Evolutionary conservation across 2,888 invertebrate genomes (phyloP), one percentile per base, ranked within the genome.

Genomic region (Oxyteleia sp.): DNA sequence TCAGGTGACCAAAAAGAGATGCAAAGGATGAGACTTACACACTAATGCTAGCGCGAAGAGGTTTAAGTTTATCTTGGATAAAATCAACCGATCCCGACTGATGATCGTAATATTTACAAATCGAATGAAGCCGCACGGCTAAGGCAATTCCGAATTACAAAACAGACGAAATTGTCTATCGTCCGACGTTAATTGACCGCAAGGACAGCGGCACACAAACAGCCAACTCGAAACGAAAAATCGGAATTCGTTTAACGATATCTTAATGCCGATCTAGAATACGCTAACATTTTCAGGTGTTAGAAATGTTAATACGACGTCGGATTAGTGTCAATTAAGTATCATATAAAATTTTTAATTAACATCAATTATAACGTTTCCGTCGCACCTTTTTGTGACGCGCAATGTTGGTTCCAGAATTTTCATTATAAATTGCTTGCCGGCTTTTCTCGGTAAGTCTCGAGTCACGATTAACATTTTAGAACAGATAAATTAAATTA

Each of bases 21-120:
- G 68, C 26, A 32, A 8, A 20, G 55, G 41, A 49, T 13, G 45
- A 55, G 55, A 47, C 64, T 69, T 76, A 82, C 41, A 18, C 61
- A 45, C 64, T 80, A 74, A 81, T 78, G 80, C 63, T 49, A 66
- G 68, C 64, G 81, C 75, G 32, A 75, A 66, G 78, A 83, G 71
- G 78, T 83, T 85, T 74, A 59, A 69, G 59, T 32, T 26, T 51
- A 68, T 81, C 47, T 18, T 41, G 68, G 69, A 79, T 81, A 55
- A 82, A 82, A 51, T 59, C 68, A 32, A 66, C 20, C 55, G 55
- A 64, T 81, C 68, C 16, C 43, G 68, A 81, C 53, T 57, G 49
- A 74, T 68, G 45, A 80, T 81, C 83, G 76, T 72, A 79, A 79
- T 84, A 84, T 85, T 84, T 85, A 82, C 82, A 79, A 76, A 79